Base-by-base conservation (phyloP, 2,113 vertebrate genomes). In the Pedetes capensis region DNA sequence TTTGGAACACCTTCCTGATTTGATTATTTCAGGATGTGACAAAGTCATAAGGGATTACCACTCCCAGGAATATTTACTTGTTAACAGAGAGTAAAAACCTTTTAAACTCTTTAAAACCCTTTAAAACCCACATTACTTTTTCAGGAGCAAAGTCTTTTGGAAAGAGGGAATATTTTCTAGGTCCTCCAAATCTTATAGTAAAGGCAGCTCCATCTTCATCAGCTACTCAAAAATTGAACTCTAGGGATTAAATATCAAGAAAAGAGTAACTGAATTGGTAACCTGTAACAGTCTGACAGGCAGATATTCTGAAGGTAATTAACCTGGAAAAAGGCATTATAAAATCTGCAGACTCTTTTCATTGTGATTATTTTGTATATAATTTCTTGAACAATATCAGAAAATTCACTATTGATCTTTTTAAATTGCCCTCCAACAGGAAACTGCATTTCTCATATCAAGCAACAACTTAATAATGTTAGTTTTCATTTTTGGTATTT, bases 361-460 rank as follows among this genome's bases (percentile, higher is more conserved):
- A 97, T 96, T 96, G 84, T 92, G 93, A 95, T 95, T 97, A 96
- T 98, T 97, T 97, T 97, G 95, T 98, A 91, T 82, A 81, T 32
- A 94, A 88, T 96, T 6, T 18, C 89, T 92, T 95, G 29, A 98
- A 93, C 47, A 96, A n/a, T 49, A 47, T 75, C 80, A 91, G 80
- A 88, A 91, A 96, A 92, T 3, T 57, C 42, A 96, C 47, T 89
- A 84, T 72, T 1, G 27, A 71, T 87, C 85, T 97, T 97, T 97
- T 97, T n/a, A 8, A 92, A 84, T 97, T 97, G 94, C 61, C 92
- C 94, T 97, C 88, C 89, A 95, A 87, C 61, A 96, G 83, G 44
- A 97, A 97, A 72, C 78, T 95, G 44, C 59, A 82, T 1, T 95
- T 95, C 86, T 88, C 3, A 51, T 79, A 57, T 68, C 39, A 92